Evolutionary conservation across 2,113 vertebrate species (phyloP), one percentile per base, ranked within the genome.

Genomic region (Oreotrochilus melanogaster): DNA sequence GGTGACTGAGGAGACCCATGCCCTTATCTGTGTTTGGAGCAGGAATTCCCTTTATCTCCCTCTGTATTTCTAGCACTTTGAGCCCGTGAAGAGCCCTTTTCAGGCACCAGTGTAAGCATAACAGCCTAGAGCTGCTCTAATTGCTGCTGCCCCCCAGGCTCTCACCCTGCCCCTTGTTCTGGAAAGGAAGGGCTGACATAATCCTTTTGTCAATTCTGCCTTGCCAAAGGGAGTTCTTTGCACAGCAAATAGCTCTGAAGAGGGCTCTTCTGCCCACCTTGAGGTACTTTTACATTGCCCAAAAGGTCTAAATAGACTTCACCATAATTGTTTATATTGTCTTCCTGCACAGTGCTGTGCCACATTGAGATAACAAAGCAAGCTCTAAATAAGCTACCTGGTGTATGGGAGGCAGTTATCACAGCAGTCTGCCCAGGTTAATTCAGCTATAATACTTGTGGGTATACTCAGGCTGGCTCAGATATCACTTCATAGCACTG

Each of bases 391-490:
- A 91, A 91, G 92, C 79, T 93, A 72, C 76, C 84, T 81, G 18
- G 73, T 86, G 89, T 95, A 78, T 4, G 1, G 57, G 91, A 96
- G 70, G 92, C 91, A 7, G 45, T 97, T 94, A 92, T 89, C 95
- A 91, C 94, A 95, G 91, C 95, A 82, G 95, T 95, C 88, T 94
- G 51, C 95, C 89, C 91, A 91, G 94, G 95, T 95, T 96, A 96
- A 96, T 96, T 95, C 92, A 56, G 89, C 93, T 84, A n/a, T 87
- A 31, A 89, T 91, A 43, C 93, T 95, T 91, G 76, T 85, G 94
- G 70, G 79, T 73, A 39, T 86, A 7, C 70, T 91, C 57, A 61
- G 6, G 76, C 84, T 91, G 88, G 53, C 86, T 95, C 76, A 64
- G 58, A 47, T 67, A 66, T 31, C 69, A n/a, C 72, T 78, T 17